A percentile compares a stretch with the other conserved stretches of the same genome.
phyloP scores from a whole-genome alignment of 2,113 vertebrate species.

The Hyperoodon ampullatus region DNA sequence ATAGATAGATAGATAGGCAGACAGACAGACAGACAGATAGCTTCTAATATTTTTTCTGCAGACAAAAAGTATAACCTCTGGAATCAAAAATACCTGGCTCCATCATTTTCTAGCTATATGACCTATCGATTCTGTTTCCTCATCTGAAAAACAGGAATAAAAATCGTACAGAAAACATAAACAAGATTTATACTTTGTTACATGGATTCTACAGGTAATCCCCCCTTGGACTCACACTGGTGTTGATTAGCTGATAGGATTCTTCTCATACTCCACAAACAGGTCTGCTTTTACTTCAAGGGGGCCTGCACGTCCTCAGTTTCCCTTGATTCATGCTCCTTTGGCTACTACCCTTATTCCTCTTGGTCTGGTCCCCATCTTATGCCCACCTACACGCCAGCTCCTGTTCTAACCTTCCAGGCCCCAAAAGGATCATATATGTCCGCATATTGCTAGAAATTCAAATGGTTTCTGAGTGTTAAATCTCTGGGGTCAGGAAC shows the following conservation, averaged over 20 bases:
- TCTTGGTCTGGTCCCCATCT: background rate
- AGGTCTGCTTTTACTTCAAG: background rate
- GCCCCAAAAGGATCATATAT: background rate
- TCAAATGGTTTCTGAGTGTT: background rate
- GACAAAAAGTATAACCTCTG: background rate
- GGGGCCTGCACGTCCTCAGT: background rate
- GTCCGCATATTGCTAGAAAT: background rate
- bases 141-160: conserved; percentile 24
- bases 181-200: background rate
- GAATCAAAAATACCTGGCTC: background rate
- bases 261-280: background rate
- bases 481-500: background rate
- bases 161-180: background rate
- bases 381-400: background rate
- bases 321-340: background rate
- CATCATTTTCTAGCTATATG: background rate
- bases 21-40: no score
- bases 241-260: background rate
- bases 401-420: background rate
- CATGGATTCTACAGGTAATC: background rate
- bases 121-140: background rate
- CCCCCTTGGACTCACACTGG: background rate
- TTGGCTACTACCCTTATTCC: background rate
- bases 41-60: background rate
- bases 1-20: no score